Evolutionary conservation across 2,797 vertebrate species (phyloP).

Genomic region (Taeniopygia guttata): DNA sequence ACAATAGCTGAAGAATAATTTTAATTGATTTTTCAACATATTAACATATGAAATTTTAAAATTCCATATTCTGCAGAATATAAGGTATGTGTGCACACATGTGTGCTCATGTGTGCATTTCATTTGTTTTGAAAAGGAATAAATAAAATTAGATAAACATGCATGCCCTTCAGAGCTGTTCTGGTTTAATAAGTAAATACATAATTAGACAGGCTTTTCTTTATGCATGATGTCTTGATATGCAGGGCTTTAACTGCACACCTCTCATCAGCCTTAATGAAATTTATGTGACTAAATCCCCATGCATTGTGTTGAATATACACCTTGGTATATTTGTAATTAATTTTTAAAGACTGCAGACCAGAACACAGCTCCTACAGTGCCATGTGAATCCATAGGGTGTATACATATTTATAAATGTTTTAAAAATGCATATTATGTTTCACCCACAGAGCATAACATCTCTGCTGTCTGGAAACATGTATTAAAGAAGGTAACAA

Average conservation of each 20-base stretch:
- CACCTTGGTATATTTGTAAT: slow-evolving; percentile 55
- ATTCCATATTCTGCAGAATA: neutral
- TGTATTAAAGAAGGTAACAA: slow-evolving; percentile 50
- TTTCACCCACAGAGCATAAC: slow-evolving; percentile 50
- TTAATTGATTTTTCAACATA: neutral
- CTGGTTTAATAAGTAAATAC: slow-evolving; percentile 46
- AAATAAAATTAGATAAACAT: slow-evolving; percentile 26
- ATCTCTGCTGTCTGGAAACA: slow-evolving; percentile 43
- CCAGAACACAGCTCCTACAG: neutral
- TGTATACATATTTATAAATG: slow-evolving; percentile 67
- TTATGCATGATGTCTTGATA: slow-evolving; percentile 37
- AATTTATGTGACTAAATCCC: slow-evolving; percentile 51
- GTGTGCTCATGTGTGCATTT: neutral
- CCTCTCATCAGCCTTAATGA: slow-evolving; percentile 58
- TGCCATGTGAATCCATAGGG: slow-evolving; percentile 8
- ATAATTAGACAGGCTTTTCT: slow-evolving; percentile 47
- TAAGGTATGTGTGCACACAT: fast-evolving
- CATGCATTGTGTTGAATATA: slow-evolving; percentile 11
- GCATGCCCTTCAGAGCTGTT: slow-evolving; percentile 22
- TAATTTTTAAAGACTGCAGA: slow-evolving; percentile 58
- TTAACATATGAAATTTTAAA: neutral
- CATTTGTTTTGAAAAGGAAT: neutral
- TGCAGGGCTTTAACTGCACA: slow-evolving; percentile 12
- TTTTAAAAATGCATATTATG: slow-evolving; percentile 59
- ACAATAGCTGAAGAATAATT: neutral